These are phyloP conservation scores for Odontomachus brunneus DNA, from an alignment of 1,140 invertebrate genomes.

Conservation along the genomic window DNA sequence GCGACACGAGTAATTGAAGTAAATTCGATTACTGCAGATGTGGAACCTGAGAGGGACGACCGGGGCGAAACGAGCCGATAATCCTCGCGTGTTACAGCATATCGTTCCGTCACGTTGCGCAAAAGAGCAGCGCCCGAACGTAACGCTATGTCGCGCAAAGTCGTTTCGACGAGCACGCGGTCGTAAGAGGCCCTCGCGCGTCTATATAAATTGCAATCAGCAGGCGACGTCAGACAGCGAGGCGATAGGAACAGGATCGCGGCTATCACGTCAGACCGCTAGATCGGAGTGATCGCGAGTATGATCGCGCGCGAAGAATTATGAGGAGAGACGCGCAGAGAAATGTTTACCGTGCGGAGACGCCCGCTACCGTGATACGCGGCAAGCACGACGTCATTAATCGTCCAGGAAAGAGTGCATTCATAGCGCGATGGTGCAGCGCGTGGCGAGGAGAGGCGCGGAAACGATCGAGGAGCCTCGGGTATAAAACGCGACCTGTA, in stretches of 20 bases:
- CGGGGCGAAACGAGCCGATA: not conserved
- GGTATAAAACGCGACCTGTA: not conserved
- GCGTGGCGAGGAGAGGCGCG: not conserved
- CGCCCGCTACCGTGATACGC: conserved; percentile 38
- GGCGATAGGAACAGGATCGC: conserved; percentile 11
- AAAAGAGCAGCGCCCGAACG: not conserved
- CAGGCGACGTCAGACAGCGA: conserved; percentile 10
- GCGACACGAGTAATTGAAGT: not conserved
- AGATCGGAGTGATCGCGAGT: conserved; percentile 13
- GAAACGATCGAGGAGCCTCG: not conserved
- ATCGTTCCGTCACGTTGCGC: not conserved
- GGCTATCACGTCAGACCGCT: conserved; percentile 20
- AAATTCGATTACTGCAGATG: not conserved
- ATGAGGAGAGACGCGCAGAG: not conserved
- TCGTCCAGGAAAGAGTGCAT: conserved; percentile 23
- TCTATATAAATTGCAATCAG: conserved; percentile 63
- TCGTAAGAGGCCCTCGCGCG: conserved; percentile 32
- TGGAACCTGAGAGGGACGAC: not conserved
- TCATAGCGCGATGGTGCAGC: not conserved
- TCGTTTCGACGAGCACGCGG: conserved; percentile 13
- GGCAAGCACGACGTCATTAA: conserved; percentile 23
- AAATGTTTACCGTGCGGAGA: conserved; percentile 15
- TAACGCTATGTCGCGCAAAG: conserved; percentile 3
- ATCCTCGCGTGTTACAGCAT: not conserved
- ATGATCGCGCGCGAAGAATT: not conserved